phyloP scores from a whole-genome alignment of 2,113 vertebrate genomes.

The Vicugna pacos region DNA sequence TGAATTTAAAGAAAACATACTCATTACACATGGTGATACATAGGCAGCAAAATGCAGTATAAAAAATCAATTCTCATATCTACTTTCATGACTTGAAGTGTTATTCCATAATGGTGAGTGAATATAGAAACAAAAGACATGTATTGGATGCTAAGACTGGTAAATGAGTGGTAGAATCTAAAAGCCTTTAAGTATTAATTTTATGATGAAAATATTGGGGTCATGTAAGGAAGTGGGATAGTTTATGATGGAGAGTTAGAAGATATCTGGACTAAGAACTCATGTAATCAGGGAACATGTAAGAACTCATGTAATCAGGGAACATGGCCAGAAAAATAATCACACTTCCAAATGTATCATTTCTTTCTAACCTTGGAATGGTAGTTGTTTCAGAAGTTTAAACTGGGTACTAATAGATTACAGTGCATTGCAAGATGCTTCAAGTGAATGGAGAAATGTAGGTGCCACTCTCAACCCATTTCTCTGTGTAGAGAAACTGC shows the following conservation, averaged over 20 bases:
- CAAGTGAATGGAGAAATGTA: not conserved
- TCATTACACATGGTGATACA: not conserved
- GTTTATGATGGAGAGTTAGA: slow-evolving; percentile 6
- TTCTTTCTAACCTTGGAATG: not conserved
- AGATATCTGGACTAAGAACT: not conserved
- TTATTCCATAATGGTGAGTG: not conserved
- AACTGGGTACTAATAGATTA: not conserved
- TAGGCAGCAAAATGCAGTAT: slow-evolving; percentile 1
- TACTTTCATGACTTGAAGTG: slow-evolving; percentile 4
- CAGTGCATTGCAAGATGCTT: not conserved
- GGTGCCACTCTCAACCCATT: not conserved
- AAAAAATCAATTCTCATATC: slow-evolving; percentile 32
- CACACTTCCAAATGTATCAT: not conserved
- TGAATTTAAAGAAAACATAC: slow-evolving; percentile 36
- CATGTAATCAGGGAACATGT: not conserved
- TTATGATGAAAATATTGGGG: not conserved
- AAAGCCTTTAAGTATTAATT: not conserved
- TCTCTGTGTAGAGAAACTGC: not conserved
- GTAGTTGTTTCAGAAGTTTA: not conserved
- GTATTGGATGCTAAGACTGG: not conserved
- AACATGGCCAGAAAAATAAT: not conserved
- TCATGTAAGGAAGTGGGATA: slow-evolving; percentile 1
- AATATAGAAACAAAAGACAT: slow-evolving; percentile 12
- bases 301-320: not conserved
- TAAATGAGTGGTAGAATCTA: not conserved